These are phyloP conservation scores for Pituophis catenifer DNA, from an alignment of 2,113 vertebrate genomes.

Conservation along the genomic window DNA sequence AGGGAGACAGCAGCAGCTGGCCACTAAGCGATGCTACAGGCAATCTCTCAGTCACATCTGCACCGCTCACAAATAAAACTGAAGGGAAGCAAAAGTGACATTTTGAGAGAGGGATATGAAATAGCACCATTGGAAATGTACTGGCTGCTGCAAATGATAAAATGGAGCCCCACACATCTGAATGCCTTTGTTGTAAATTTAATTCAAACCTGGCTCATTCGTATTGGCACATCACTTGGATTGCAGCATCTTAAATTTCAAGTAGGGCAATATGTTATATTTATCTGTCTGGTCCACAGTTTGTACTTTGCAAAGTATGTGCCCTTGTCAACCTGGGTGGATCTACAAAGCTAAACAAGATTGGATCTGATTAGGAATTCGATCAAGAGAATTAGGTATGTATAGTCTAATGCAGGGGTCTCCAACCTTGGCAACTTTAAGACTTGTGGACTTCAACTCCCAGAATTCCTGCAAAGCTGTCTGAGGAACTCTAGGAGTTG, in stretches of 20 bases:
- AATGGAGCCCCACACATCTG: background rate
- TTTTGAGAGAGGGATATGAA: background rate
- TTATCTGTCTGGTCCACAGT: background rate
- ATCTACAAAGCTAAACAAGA: background rate
- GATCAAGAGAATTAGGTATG: background rate
- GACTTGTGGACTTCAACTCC: too few relatives aligned
- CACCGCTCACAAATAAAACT: background rate
- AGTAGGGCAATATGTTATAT: background rate
- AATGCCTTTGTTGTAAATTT: background rate
- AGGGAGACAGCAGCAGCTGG: background rate
- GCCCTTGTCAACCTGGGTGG: background rate
- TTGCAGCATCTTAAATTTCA: background rate
- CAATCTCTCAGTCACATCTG: background rate
- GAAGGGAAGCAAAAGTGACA: background rate
- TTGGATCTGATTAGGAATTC: background rate
- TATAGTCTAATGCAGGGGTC: too few relatives aligned
- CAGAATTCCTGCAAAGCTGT: too few relatives aligned
- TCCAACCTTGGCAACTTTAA: too few relatives aligned
- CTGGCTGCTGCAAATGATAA: background rate
- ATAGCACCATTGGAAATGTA: background rate
- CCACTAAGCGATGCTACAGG: constrained; percentile 59
- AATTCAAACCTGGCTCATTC: background rate
- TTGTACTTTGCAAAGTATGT: background rate
- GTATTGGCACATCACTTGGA: background rate
- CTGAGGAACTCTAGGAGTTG: too few relatives aligned